Base-by-base conservation (phyloP, 2,113 vertebrate genomes). In the Nannospalax galili region DNA sequence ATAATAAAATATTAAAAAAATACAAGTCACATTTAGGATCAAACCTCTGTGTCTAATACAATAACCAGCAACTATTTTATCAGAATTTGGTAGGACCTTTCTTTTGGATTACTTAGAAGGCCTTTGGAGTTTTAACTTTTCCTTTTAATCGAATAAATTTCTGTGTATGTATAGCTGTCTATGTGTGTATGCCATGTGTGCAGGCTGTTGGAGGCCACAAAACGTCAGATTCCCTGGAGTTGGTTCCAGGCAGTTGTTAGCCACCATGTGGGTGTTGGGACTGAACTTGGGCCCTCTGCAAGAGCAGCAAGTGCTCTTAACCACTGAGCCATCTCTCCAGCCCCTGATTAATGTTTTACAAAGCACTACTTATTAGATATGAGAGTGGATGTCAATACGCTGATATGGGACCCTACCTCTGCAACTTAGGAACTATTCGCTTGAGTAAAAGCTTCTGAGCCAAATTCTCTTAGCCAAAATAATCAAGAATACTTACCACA, bases 61-160 rank as follows among this genome's bases (percentile, higher is more conserved):
- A 74, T 77, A 75, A 64, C 72, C 22, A 81, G 72, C 14, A 92
- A 75, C 48, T 84, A n/a, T 42, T 94, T 88, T 88, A 62, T 86
- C 40, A 64, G 35, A 96, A 85, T 45, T 48, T 0, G 78, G 10
- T 81, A 89, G 65, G 58, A 28, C 32, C 58, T 84, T 48, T 37
- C 7, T 88, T 91, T 62, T 40, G 0, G 3, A 95, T 95, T 78
- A 91, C 56, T 8, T 32, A 42, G 88, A 93, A 87, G 3, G 52
- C 45, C 45, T 32, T 52, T 6, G 28, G 52, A 65, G 58, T 91
- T 72, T 88, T 74, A n/a, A n/a, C 37, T 88, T 87, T 42, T 74
- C 48, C 58, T 42, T 93, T 85, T 56, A 60, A 56, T 67, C 74
- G 64, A 91, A 79, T 48, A 20, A 48, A 89, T 91, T 79, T 72